These are phyloP conservation scores for Acanthosepion esculentum DNA, from an alignment of 2,888 invertebrate species.

Conservation along the genomic window DNA sequence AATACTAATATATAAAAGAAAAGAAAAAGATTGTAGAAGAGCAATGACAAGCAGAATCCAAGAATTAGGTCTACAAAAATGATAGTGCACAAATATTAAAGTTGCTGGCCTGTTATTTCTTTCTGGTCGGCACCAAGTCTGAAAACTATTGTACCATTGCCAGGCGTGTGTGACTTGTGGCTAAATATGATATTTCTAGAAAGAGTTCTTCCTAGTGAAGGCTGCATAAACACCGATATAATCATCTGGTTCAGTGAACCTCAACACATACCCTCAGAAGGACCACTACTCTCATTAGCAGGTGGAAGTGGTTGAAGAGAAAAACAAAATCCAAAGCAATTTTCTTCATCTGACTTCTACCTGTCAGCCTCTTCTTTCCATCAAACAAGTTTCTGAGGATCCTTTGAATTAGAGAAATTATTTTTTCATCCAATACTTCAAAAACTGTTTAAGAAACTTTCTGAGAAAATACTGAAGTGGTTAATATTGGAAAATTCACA, in stretches of 20 bases:
- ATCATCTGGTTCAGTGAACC: constrained; percentile 20
- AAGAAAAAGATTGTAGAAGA: no score
- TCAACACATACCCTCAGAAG: not conserved
- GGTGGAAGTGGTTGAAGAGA: no score
- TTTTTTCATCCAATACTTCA: not conserved
- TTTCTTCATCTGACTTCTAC: not conserved
- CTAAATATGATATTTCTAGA: not conserved
- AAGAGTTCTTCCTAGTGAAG: not conserved
- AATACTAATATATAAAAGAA: no score
- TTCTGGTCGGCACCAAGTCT: not conserved
- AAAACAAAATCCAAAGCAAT: not conserved
- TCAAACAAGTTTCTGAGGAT: not conserved
- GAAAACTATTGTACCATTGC: not conserved
- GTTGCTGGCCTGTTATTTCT: not conserved
- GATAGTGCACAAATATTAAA: not conserved
- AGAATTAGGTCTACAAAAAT: constrained; percentile 33
- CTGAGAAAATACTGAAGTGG: not conserved
- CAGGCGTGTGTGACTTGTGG: not conserved
- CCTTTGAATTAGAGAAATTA: not conserved
- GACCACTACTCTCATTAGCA: not conserved
- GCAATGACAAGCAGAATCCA: not conserved
- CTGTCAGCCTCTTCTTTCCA: not conserved
- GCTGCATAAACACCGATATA: not conserved
- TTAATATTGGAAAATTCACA: not conserved
- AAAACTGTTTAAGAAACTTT: not conserved